Conservation (phyloP, 2,888 invertebrate genomes). For the Phengaris arion region DNA sequence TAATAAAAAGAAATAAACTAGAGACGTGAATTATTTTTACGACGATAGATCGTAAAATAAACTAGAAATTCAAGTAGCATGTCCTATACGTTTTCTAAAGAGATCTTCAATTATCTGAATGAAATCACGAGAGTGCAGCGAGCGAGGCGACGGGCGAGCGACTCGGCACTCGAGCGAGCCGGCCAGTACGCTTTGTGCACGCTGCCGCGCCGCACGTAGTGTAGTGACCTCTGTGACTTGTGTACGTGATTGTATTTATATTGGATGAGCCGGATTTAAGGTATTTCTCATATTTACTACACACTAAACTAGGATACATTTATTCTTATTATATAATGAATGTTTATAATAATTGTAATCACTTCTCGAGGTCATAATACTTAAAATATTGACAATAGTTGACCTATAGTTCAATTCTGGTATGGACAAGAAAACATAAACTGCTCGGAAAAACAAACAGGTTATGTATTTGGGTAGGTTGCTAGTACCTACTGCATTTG, state of each 20-base stretch:
- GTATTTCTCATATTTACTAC: conserved; percentile 3
- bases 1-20: background rate
- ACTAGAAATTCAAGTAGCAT: conserved; percentile 45
- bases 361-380: conserved; percentile 12
- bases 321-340: background rate
- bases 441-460: background rate
- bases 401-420: conserved; percentile 15
- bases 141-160: background rate
- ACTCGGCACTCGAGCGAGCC: background rate
- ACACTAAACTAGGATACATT: background rate
- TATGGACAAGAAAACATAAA: background rate
- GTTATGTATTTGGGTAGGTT: background rate
- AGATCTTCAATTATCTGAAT: conserved; percentile 55
- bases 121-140: conserved; percentile 38
- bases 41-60: conserved; percentile 7
- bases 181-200: conserved; percentile 3
- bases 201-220: background rate
- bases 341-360: background rate
- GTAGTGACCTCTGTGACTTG: conserved; percentile 16
- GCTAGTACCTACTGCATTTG: background rate
- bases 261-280: conserved; percentile 24
- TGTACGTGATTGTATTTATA: conserved; percentile 10
- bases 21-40: background rate
- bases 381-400: conserved; percentile 14
- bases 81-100: conserved; percentile 73